Evolutionary conservation across 2,888 invertebrate genomes (phyloP).

Genomic region (Pachymerium ferrugineum): DNA sequence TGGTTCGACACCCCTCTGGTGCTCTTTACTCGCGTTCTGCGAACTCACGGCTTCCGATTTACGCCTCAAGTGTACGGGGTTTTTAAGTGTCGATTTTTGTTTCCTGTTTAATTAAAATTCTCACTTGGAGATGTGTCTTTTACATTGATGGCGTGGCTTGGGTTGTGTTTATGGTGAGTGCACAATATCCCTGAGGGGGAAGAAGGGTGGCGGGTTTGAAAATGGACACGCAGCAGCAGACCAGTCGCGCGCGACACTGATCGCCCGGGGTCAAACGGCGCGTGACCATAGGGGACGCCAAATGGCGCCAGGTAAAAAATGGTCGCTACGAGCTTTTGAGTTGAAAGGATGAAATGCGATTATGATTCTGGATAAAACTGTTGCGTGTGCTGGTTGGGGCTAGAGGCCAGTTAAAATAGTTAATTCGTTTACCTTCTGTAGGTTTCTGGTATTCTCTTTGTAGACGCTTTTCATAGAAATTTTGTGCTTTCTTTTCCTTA

Average conservation of each 20-base stretch:
- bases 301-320: not conserved
- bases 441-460: no score
- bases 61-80: no score
- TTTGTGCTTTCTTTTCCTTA: no score
- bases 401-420: no score
- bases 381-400: no score
- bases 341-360: not conserved
- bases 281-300: conserved; percentile 8
- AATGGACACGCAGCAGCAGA: not conserved
- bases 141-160: not conserved
- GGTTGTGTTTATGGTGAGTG: not conserved
- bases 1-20: not conserved
- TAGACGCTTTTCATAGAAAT: no score
- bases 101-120: not conserved
- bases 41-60: not conserved
- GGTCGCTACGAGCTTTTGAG: not conserved
- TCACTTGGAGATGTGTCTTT: not conserved
- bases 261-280: not conserved
- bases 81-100: no score
- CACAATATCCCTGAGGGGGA: not conserved
- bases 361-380: no score
- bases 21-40: not conserved
- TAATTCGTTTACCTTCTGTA: no score
- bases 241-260: not conserved
- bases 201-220: not conserved